phyloP scores from a whole-genome alignment of 2,797 vertebrate species.

The Sebastes matsubarae region DNA sequence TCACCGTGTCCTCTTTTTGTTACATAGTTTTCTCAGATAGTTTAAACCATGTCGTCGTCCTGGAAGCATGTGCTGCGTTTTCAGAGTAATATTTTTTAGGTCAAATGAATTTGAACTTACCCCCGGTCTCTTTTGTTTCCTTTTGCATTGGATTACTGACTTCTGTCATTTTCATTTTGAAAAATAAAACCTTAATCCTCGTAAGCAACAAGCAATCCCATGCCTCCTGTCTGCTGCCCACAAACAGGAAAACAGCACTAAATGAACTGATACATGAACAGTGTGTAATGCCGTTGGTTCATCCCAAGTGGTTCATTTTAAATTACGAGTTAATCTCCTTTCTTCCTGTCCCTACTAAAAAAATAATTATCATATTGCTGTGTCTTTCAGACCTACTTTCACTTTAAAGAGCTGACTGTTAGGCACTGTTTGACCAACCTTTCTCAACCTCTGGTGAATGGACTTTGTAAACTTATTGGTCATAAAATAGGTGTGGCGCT shows the following conservation, averaged over 20 bases:
- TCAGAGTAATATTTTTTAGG: slow-evolving; percentile 43
- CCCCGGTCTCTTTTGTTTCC: slow-evolving; percentile 54
- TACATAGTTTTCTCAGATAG: slow-evolving; percentile 16
- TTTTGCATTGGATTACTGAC: slow-evolving; percentile 69
- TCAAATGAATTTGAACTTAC: slow-evolving; percentile 57
- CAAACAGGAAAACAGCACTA: slow-evolving; percentile 15
- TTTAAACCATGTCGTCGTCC: slow-evolving; percentile 22
- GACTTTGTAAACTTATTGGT: slow-evolving; percentile 17
- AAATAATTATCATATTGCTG: slow-evolving; percentile 12
- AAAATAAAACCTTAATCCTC: slow-evolving; percentile 74
- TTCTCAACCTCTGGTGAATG: not conserved
- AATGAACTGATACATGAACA: slow-evolving; percentile 35
- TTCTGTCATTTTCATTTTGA: slow-evolving; percentile 73
- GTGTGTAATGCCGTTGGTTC: not conserved
- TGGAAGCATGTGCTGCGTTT: slow-evolving; percentile 26
- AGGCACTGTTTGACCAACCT: not conserved
- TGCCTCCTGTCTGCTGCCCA: slow-evolving; percentile 45
- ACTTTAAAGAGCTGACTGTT: not conserved
- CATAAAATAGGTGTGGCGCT: slow-evolving; percentile 34
- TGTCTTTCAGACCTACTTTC: slow-evolving; percentile 18
- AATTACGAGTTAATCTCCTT: slow-evolving; percentile 38
- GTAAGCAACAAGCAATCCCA: slow-evolving; percentile 56
- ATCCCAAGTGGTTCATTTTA: slow-evolving; percentile 31
- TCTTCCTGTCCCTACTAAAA: slow-evolving; percentile 1
- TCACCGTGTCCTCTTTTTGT: slow-evolving; percentile 16